Conservation (phyloP, 1,140 invertebrate genomes). For the Macrosteles quadrilineatus region DNA sequence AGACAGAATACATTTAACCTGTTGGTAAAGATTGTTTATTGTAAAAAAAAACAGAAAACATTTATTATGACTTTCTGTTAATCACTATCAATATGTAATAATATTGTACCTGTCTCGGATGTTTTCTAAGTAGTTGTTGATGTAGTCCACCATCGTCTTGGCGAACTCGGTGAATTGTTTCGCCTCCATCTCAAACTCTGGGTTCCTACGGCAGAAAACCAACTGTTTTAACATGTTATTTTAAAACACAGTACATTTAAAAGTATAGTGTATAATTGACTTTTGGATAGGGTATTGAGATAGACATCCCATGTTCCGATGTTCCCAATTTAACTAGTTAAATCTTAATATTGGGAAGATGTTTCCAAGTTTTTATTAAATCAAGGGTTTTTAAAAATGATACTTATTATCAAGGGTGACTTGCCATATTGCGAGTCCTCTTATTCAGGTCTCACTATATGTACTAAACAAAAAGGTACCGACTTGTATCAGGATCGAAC, state of each 20-base stretch:
- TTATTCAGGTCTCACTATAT: background rate
- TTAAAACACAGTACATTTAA: background rate
- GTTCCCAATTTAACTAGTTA: background rate
- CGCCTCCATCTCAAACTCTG: conserved; percentile 65
- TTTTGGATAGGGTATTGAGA: background rate
- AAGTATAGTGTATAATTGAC: background rate
- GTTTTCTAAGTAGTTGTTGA: conserved; percentile 81
- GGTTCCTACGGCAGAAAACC: background rate
- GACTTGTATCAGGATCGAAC: background rate
- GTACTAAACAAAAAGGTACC: background rate
- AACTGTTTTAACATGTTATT: background rate
- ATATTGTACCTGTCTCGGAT: conserved; percentile 80
- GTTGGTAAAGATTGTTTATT: too few species aligned
- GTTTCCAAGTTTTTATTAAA: background rate
- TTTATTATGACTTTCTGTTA: too few species aligned
- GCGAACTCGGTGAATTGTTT: conserved; percentile 76
- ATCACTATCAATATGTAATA: too few species aligned
- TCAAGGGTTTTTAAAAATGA: background rate
- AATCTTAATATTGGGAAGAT: background rate
- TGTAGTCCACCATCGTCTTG: conserved; percentile 78
- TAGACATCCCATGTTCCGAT: background rate
- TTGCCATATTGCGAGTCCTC: background rate
- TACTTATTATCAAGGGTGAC: background rate
- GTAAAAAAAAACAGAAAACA: too few species aligned
- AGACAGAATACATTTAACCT: too few species aligned